Conservation (phyloP, 1,140 invertebrate genomes). For the Leptonema lineaticorne region DNA sequence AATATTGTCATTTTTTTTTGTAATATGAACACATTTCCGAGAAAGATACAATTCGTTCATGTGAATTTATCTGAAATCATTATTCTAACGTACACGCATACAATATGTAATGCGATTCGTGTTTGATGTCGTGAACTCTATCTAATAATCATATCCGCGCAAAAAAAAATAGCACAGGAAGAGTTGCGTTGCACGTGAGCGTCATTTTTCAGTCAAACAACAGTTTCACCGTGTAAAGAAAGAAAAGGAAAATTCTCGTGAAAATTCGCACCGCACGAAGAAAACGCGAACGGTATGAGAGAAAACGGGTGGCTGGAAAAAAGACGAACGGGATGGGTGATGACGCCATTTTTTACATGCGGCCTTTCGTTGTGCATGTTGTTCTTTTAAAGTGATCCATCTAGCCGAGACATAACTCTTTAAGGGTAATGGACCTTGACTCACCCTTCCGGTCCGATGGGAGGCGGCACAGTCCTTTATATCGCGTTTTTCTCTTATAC, state of each 20-base stretch:
- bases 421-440: conserved; percentile 25
- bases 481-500: not conserved
- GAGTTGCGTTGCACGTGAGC: conserved; percentile 8
- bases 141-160: conserved; percentile 16
- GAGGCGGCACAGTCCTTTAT: not conserved
- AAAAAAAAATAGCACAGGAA: not conserved
- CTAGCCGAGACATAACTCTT: conserved; percentile 26
- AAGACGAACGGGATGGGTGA: conserved; percentile 8
- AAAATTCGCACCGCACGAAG: too few species aligned
- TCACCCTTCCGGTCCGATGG: conserved; percentile 14
- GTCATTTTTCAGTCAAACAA: not conserved
- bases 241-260: too few species aligned
- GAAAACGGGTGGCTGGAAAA: too few species aligned
- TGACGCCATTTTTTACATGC: conserved; percentile 2
- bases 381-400: conserved; percentile 27
- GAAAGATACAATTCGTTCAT: too few species aligned
- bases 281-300: too few species aligned
- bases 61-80: too few species aligned
- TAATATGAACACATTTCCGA: too few species aligned
- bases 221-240: not conserved
- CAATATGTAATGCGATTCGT: too few species aligned
- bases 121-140: not conserved
- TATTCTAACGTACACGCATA: too few species aligned
- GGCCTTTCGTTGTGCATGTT: not conserved
- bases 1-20: too few species aligned